These are phyloP conservation scores for Trachelus troglodyta DNA, from an alignment of 2,888 invertebrate species.

Conservation along the genomic window DNA sequence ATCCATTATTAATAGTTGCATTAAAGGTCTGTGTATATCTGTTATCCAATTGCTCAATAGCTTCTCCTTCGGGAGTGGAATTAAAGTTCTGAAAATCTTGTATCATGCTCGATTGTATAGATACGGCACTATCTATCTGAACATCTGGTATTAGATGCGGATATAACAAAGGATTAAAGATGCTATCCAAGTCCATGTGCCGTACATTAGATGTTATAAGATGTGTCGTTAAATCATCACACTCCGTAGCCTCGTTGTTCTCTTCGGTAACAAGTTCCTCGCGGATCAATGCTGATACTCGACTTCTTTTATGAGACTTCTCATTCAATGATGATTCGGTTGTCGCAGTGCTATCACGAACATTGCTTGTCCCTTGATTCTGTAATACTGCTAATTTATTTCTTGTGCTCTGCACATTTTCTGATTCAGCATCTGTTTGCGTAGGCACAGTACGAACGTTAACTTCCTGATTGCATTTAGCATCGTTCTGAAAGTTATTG, in stretches of 20 bases:
- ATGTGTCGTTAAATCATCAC: conserved; percentile 53
- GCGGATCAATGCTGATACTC: conserved; percentile 52
- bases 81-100: conserved; percentile 23
- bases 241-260: conserved; percentile 40
- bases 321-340: conserved; percentile 17
- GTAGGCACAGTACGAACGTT: conserved; percentile 37
- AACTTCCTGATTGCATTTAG: conserved; percentile 37
- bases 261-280: conserved; percentile 55
- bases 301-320: conserved; percentile 28
- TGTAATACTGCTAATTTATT: not conserved
- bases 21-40: conserved; percentile 52
- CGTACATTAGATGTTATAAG: conserved; percentile 55
- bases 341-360: conserved; percentile 19
- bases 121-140: conserved; percentile 17
- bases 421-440: conserved; percentile 31
- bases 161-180: conserved; percentile 60
- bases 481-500: conserved; percentile 37
- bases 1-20: conserved; percentile 42
- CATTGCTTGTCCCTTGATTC: conserved; percentile 6
- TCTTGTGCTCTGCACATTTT: not conserved
- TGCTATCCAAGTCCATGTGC: conserved; percentile 50
- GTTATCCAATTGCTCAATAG: conserved; percentile 50
- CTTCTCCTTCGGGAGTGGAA: conserved; percentile 45
- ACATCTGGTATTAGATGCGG: conserved; percentile 55
- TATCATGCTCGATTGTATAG: conserved; percentile 4